Evolutionary conservation across 2,113 vertebrate genomes (phyloP), one percentile per base, ranked within the genome.

Genomic region (Corynorhinus townsendii): DNA sequence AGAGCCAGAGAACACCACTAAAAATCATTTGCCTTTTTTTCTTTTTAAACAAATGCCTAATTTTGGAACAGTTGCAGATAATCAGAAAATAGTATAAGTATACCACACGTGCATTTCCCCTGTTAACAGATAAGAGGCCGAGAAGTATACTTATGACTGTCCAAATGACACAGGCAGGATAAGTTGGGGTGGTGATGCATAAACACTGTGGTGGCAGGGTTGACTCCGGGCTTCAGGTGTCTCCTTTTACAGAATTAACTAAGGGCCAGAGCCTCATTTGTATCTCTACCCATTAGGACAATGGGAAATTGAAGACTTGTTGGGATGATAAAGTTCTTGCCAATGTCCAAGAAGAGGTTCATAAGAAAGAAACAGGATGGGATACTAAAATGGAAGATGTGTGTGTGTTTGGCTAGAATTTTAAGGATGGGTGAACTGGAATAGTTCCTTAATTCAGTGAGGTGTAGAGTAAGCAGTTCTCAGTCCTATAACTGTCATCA

Each of bases 251-350:
- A 47, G 49, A 86, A 35, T 40, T 94, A 92, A 90, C 75, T 64
- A 33, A 90, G 62, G 40, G 66, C 45, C n/a, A 47, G 77, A 72
- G 26, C 30, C 30, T 79, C 84, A 40, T 66, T 85, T 68, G 45
- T 20, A 79, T 89, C 26, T 66, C 26, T 2, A 54, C 15, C n/a
- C 24, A 10, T 86, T 19, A 17, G 3, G 56, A 54, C 45, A 68
- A 0, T 94, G 93, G 35, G 71, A 90, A 80, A 82, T 95, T 43
- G n/a, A 96, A 94, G 43, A 90, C 77, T 47, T 68, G 56, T 56
- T 89, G 69, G 9, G 66, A 62, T 69, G 69, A 83, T 22, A 72
- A 45, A 52, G 77, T 90, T 93, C 59, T 95, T 90, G 20, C 33
- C 28, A 80, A 0, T 66, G 47, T 88, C 38, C 4, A 43, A 33